Base-by-base conservation (phyloP, 2,797 vertebrate species). In the Coregonus sp. region DNA sequence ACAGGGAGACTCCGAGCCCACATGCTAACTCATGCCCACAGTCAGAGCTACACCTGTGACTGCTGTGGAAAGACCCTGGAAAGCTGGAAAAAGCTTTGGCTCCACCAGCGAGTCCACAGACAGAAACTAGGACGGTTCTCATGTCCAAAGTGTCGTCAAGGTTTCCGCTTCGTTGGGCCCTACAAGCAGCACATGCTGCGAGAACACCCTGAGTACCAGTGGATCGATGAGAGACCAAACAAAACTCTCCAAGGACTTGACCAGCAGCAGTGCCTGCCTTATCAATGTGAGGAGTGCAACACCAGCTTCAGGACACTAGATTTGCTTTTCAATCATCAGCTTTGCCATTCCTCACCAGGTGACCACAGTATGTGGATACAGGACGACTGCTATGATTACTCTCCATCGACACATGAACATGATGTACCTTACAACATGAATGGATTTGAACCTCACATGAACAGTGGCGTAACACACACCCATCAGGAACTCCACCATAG, bases 21-120 rank as follows among this genome's bases (percentile, higher is more conserved):
- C 89, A 94, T 95, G 94, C 90, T 94, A n/a, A 95, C 91, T 5
- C 94, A 95, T 12, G 67, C 87, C 4, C 79, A 79, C 0, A 82
- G 77, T 20, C 89, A 92, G 37, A 91, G 85, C 25, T 95, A 93
- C 89, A 86, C 88, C 1, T 95, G 95, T 35, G 33, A 85, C 73
- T 84, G 83, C 25, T 95, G 94, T 16, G 94, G 94, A 1, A 94
- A 91, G 82, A 91, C 81, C 0, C 86, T 93, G 1, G 87, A 84
- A 59, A 93, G 84, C 86, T 95, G 95, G 95, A 91, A 81, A 2
- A 93, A 92, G 72, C 91, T 95, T 33, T 95, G 94, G 94, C 82
- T 74, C 67, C 95, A 95, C 76, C 95, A 95, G 89, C 87, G 94
- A 56, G 20, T 94, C 69, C 95, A 95, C 51, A 87, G 93, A 5